These are phyloP conservation scores for Mycteria americana DNA, from an alignment of 2,797 vertebrate genomes.

Conservation along the genomic window DNA sequence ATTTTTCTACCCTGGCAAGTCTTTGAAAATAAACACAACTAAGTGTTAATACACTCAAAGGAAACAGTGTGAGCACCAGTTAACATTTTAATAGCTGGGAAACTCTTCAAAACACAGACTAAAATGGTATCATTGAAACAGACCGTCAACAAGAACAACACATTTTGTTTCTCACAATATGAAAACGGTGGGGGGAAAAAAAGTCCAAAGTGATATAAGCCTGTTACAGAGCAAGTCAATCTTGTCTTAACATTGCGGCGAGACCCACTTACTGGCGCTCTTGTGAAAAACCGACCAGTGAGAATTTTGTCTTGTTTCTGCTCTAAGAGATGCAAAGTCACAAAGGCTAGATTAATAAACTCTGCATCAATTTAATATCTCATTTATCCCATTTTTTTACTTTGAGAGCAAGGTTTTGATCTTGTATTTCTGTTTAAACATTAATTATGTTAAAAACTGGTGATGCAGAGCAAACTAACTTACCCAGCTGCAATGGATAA, in stretches of 20 bases:
- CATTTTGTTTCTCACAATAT: not conserved
- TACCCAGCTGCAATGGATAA: not conserved
- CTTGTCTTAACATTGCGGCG: not conserved
- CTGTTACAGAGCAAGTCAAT: not conserved
- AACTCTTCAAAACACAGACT: not conserved
- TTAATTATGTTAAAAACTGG: not conserved
- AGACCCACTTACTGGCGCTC: not conserved
- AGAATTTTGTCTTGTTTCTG: not conserved
- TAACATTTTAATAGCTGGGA: not conserved
- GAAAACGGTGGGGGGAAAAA: not conserved
- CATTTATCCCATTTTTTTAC: not conserved
- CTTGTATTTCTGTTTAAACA: not conserved
- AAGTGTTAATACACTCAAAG: not conserved
- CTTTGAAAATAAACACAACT: not conserved
- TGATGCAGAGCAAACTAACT: not conserved
- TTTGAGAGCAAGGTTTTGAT: not conserved
- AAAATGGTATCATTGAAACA: not conserved
- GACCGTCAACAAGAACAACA: not conserved
- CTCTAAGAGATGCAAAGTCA: not conserved
- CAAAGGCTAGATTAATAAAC: not conserved
- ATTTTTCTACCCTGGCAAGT: not conserved
- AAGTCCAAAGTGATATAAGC: not conserved
- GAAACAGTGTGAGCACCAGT: not conserved
- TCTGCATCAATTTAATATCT: not conserved
- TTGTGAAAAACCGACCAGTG: not conserved